A percentile compares a stretch with the other conserved stretches of the same genome.
These are phyloP conservation scores for Yponomeuta cagnagella DNA, from an alignment of 2,888 invertebrate genomes.

Conservation along the genomic window DNA sequence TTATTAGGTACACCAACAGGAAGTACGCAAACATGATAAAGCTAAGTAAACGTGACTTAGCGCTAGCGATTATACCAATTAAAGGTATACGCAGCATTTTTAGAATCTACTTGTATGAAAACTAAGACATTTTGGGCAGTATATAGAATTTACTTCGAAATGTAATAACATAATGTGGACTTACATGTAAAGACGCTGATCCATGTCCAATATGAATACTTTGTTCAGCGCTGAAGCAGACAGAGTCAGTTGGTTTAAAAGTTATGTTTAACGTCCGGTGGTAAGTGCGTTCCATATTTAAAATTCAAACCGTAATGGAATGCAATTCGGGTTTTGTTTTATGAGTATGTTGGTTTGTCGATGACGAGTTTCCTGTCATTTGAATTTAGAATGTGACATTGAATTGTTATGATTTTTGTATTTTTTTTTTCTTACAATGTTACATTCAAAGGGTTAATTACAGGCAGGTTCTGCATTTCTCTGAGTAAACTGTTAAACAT, in stretches of 20 bases:
- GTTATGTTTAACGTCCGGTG: conserved; percentile 55
- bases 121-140: no score
- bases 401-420: not conserved
- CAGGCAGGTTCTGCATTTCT: no score
- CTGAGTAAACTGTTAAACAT: no score
- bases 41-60: no score
- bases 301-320: conserved; percentile 38
- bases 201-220: not conserved
- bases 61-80: no score
- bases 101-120: no score
- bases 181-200: not conserved
- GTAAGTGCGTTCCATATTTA: conserved; percentile 59
- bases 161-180: no score
- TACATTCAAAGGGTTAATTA: no score
- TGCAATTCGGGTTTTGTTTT: conserved; percentile 26
- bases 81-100: no score
- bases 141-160: no score
- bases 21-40: no score
- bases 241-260: not conserved
- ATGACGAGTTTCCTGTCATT: conserved; percentile 33
- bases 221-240: not conserved
- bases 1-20: no score
- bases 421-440: not conserved
- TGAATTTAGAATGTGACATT: conserved; percentile 20
- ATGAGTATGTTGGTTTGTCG: conserved; percentile 24